Evolutionary conservation across 2,113 vertebrate species (phyloP).

Genomic region (Embiotoca jacksoni): DNA sequence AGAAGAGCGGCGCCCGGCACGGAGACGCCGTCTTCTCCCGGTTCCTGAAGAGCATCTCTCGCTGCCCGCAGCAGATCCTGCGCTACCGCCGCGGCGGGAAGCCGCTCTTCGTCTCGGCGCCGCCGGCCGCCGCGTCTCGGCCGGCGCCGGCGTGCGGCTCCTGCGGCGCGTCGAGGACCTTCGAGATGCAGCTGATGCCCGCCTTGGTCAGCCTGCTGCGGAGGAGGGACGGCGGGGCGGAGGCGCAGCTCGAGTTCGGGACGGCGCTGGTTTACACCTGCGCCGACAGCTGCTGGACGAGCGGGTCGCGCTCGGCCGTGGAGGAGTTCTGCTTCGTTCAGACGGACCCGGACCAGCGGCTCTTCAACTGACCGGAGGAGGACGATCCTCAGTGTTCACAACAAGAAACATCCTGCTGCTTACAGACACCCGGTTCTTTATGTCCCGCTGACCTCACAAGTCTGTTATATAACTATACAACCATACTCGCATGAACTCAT

Average conservation of each 20-base stretch:
- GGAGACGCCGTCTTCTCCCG: constrained; percentile 70
- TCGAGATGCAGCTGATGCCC: constrained; percentile 81
- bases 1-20: constrained; percentile 68
- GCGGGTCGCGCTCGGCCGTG: not conserved
- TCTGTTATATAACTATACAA: too few species aligned
- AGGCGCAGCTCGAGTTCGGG: constrained; percentile 71
- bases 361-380: constrained; percentile 61
- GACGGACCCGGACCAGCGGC: constrained; percentile 67
- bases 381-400: not conserved
- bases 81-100: constrained; percentile 63
- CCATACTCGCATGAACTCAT: too few species aligned
- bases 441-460: too few species aligned
- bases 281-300: constrained; percentile 65
- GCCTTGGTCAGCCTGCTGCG: constrained; percentile 69
- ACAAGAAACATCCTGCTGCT: too few species aligned
- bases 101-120: constrained; percentile 60
- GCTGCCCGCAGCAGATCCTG: constrained; percentile 73
- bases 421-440: too few species aligned
- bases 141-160: constrained; percentile 17
- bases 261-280: constrained; percentile 77
- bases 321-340: constrained; percentile 73
- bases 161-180: constrained; percentile 58
- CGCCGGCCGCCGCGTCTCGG: not conserved
- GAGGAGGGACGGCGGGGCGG: fast-evolving
- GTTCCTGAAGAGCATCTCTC: constrained; percentile 72